Conservation (phyloP, 2,888 invertebrate species). For the Temnothorax rugatulus region DNA sequence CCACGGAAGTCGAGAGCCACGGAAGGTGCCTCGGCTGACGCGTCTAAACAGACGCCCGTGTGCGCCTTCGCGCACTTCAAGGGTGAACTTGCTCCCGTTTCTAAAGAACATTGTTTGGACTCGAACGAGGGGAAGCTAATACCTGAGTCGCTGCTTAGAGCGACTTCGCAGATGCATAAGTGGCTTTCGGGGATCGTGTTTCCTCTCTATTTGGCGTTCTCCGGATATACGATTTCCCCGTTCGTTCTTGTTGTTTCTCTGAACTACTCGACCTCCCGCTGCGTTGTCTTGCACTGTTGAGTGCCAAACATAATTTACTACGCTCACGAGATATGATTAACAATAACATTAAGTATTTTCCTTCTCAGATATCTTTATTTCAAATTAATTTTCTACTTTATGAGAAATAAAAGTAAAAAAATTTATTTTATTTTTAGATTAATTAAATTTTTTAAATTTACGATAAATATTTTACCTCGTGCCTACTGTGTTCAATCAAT, state of each 20-base stretch:
- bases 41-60: conserved; percentile 33
- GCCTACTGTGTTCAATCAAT: conserved; percentile 58
- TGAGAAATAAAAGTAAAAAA: neutral
- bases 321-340: neutral
- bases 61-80: conserved; percentile 31
- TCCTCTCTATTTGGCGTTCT: conserved; percentile 50
- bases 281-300: conserved; percentile 28
- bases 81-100: conserved; percentile 34
- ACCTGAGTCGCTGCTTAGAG: conserved; percentile 30
- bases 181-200: conserved; percentile 46
- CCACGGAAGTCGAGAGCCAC: conserved; percentile 69
- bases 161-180: conserved; percentile 59
- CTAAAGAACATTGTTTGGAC: conserved; percentile 53
- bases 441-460: neutral
- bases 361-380: neutral
- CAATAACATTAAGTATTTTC: neutral
- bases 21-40: conserved; percentile 65
- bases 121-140: conserved; percentile 39
- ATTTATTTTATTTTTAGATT: neutral
- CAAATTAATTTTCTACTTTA: neutral
- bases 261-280: conserved; percentile 27
- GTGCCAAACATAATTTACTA: conserved; percentile 13
- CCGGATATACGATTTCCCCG: conserved; percentile 42
- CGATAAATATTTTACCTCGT: neutral
- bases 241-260: conserved; percentile 37